A percentile compares a stretch with the other conserved stretches of the same genome.
Conservation (phyloP, 2,888 invertebrate species). For the Oscheius sp. region DNA sequence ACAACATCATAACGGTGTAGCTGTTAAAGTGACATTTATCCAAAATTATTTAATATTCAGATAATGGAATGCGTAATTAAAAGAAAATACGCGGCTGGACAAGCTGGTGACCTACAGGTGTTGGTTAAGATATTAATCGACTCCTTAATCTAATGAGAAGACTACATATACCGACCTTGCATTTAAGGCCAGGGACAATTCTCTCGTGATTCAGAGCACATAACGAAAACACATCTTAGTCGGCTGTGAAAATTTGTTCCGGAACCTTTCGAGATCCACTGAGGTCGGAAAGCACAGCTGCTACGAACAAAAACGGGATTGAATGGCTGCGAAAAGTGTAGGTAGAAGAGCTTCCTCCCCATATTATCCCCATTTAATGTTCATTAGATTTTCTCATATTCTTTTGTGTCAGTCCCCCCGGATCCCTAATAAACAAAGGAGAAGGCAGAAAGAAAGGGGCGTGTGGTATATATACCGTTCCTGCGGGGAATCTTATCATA, state of each 20-base stretch:
- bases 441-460: not conserved
- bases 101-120: too few species aligned
- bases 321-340: slow-evolving; percentile 19
- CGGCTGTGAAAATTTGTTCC: not conserved
- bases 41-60: too few species aligned
- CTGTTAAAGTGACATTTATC: too few species aligned
- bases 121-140: too few species aligned
- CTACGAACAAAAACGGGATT: slow-evolving; percentile 19
- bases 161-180: too few species aligned
- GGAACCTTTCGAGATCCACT: slow-evolving; percentile 1
- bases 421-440: too few species aligned
- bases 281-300: slow-evolving; percentile 20
- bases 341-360: not conserved
- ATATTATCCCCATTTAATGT: not conserved
- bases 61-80: too few species aligned
- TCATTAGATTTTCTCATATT: not conserved
- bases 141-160: too few species aligned
- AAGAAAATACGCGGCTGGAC: too few species aligned
- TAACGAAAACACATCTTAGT: not conserved
- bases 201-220: too few species aligned
- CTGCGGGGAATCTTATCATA: not conserved
- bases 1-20: not conserved
- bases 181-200: too few species aligned
- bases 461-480: not conserved
- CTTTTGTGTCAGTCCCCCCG: not conserved